Base-by-base conservation (phyloP, 2,113 vertebrate species). In the Brachypodius melanocephalos region DNA sequence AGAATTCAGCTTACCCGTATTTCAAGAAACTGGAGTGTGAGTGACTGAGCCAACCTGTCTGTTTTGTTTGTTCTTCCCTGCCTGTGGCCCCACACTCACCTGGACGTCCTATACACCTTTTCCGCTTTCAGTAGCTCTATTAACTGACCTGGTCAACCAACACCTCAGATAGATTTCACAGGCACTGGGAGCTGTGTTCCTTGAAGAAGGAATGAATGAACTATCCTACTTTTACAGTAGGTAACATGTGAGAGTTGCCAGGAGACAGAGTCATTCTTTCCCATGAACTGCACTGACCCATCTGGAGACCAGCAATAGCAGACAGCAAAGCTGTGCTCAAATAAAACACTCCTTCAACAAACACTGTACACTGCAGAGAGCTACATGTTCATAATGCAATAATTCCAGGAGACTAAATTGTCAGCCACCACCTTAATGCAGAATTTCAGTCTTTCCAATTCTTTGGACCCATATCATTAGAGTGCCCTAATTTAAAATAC, bases 21-120 rank as follows among this genome's bases (percentile, higher is more conserved):
- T 31, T 69, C 38, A 81, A 25, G 59, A 54, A 84, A 48, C 31
- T 36, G 48, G 68, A 67, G 3, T 5, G 5, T 3, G 17, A 75
- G 48, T 5, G 38, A 40, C 49, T 12, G 55, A 91, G 51, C 18
- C 59, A 77, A 49, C 4, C 31, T 21, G 14, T 66, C 63, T 3
- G 26, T 38, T 34, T 14, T 25, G 16, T 26, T 72, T 28, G 19
- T 3, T 43, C 72, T 63, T 72, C 62, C 26, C 57, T 63, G 49
- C 8, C 51, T 85, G 40, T 34, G 54, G 31, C 38, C 45, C 22
- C 26, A 59, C 13, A n/a, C 31, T 79, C 62, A 85, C 24, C n/a
- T 14, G 25, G 24, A 58, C 2, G 1, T 18, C 22, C n/a, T 36
- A 5, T 0, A n/a, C 3, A 20, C 2, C 31, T 38, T 8, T 59